Conservation (phyloP, 2,888 invertebrate genomes). For the Drosophila monieri region DNA sequence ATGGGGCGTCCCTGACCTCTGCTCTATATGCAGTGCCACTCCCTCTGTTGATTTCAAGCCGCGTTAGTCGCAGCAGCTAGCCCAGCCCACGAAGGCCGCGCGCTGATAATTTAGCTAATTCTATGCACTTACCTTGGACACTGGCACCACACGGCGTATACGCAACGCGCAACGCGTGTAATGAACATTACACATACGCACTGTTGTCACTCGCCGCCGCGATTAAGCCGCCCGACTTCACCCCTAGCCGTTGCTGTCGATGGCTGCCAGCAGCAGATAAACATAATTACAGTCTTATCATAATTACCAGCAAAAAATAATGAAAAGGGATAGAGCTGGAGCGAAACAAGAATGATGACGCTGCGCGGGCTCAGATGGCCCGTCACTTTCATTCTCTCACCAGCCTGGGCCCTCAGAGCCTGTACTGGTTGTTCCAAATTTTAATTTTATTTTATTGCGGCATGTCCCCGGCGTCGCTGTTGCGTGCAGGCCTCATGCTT, state of each 20-base stretch:
- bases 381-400: constrained; percentile 20
- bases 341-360: constrained; percentile 53
- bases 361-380: constrained; percentile 59
- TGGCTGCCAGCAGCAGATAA: constrained; percentile 72
- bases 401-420: constrained; percentile 1
- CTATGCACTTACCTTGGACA: constrained; percentile 54
- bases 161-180: constrained; percentile 45
- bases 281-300: constrained; percentile 79
- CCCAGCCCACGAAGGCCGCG: constrained; percentile 44
- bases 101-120: constrained; percentile 42
- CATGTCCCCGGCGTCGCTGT: constrained; percentile 65
- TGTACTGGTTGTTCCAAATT: constrained; percentile 66
- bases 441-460: constrained; percentile 79
- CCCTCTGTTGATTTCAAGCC: constrained; percentile 13
- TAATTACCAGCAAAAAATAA: constrained; percentile 64
- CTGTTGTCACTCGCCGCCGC: constrained; percentile 23
- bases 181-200: constrained; percentile 69
- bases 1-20: constrained; percentile 34
- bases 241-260: constrained; percentile 33
- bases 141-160: constrained; percentile 58
- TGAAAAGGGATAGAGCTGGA: constrained; percentile 19
- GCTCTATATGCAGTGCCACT: neutral
- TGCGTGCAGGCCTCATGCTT: constrained; percentile 58
- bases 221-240: constrained; percentile 12
- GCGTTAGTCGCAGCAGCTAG: constrained; percentile 38